Conservation (phyloP, 1,140 invertebrate genomes). For the Heterodera carotae region DNA sequence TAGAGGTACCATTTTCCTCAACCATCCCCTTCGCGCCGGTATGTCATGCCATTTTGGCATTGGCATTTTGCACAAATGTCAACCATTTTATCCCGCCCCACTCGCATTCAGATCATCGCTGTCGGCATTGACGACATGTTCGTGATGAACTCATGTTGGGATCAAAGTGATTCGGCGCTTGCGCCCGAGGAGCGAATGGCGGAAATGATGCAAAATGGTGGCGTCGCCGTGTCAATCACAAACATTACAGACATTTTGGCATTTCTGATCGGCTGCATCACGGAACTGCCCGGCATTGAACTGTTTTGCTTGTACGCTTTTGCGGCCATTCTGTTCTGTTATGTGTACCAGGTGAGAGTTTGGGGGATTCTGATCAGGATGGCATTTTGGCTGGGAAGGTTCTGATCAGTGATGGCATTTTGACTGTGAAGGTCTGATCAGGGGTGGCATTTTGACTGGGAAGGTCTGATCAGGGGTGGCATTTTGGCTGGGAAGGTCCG, state of each 20-base stretch:
- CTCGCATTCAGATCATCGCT: constrained; percentile 65
- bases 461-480: too few species aligned
- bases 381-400: too few species aligned
- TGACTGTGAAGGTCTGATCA: too few species aligned
- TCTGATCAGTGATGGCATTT: too few species aligned
- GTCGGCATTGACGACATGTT: constrained; percentile 71
- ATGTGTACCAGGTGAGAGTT: constrained; percentile 65
- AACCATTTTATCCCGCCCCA: too few species aligned
- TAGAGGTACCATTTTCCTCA: too few species aligned
- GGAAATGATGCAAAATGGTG: constrained; percentile 66
- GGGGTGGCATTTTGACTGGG: too few species aligned
- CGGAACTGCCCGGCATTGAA: constrained; percentile 67
- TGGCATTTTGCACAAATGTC: too few species aligned
- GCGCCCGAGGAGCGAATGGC: constrained; percentile 58
- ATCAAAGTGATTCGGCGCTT: constrained; percentile 51
- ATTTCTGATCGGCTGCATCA: constrained; percentile 68
- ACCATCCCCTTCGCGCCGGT: too few species aligned
- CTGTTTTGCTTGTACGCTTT: constrained; percentile 68
- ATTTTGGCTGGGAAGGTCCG: too few species aligned
- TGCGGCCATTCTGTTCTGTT: constrained; percentile 67
- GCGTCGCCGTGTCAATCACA: constrained; percentile 69
- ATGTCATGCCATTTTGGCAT: too few species aligned
- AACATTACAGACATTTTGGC: constrained; percentile 69
- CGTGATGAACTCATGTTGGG: constrained; percentile 68
- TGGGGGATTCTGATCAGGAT: too few species aligned